phyloP scores from a whole-genome alignment of 1,140 invertebrate species.

The Notospermus geniculatus region DNA sequence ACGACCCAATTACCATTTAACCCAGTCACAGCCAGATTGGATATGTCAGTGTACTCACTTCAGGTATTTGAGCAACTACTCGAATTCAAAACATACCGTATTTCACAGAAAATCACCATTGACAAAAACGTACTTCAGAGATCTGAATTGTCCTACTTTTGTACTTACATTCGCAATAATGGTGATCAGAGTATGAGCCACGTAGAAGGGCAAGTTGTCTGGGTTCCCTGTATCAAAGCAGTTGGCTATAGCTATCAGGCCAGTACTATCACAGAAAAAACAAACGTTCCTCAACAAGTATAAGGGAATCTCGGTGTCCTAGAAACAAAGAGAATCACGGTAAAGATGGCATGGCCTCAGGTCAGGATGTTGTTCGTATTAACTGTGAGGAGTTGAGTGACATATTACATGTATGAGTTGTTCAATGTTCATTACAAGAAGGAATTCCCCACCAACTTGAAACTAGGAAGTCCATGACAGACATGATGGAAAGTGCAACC shows the following conservation, averaged over 20 bases:
- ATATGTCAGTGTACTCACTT: too few species aligned
- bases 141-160: slow-evolving; percentile 10
- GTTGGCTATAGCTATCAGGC: slow-evolving; percentile 77
- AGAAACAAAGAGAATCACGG: slow-evolving; percentile 41
- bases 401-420: too few species aligned
- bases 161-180: slow-evolving; percentile 78
- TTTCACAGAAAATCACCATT: slow-evolving; percentile 6
- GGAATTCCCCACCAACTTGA: too few species aligned
- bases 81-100: background rate
- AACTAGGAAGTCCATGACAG: too few species aligned
- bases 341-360: too few species aligned
- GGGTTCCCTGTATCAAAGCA: slow-evolving; percentile 77
- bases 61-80: too few species aligned
- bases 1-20: too few species aligned
- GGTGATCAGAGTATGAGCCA: slow-evolving; percentile 86
- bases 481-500: too few species aligned
- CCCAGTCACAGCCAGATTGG: too few species aligned
- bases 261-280: slow-evolving; percentile 81
- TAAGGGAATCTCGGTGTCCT: slow-evolving; percentile 88
- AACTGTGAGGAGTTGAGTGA: too few species aligned
- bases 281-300: slow-evolving; percentile 85
- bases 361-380: too few species aligned
- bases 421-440: too few species aligned
- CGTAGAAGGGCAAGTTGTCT: slow-evolving; percentile 74
- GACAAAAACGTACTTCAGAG: background rate